Conservation (phyloP, 2,797 vertebrate species). For the Selene dorsalis region DNA sequence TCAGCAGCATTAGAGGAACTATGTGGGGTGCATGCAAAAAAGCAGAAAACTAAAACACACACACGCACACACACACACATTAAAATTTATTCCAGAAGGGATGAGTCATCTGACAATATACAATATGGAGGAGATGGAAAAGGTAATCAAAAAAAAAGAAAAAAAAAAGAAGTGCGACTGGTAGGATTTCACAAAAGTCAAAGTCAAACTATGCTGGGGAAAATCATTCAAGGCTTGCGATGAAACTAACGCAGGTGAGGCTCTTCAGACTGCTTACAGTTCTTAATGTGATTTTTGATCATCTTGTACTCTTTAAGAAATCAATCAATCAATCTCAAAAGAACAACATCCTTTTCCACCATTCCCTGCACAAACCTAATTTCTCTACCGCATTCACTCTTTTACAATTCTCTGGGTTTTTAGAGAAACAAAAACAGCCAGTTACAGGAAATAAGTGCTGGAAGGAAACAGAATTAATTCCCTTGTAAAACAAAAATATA, state of each 20-base stretch:
- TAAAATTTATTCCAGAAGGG: constrained; percentile 24
- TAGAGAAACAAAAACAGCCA: not conserved
- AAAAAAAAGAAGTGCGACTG: constrained; percentile 39
- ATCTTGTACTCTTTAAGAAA: not conserved
- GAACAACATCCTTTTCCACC: not conserved
- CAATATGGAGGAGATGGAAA: constrained; percentile 4
- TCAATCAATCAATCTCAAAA: constrained; percentile 3
- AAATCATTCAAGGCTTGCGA: not conserved
- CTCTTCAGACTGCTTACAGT: not conserved
- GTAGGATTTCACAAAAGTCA: constrained; percentile 7
- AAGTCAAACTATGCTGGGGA: constrained; percentile 4
- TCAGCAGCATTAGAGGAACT: constrained; percentile 22
- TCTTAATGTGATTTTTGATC: constrained; percentile 12
- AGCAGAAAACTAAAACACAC: not conserved
- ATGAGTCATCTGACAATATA: not conserved
- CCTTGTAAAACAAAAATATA: not conserved
- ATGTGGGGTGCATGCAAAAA: constrained; percentile 40
- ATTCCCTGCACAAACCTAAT: not conserved
- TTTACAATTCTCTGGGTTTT: not conserved
- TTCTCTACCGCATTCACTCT: not conserved
- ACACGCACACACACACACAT: not conserved
- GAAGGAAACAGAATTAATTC: not conserved
- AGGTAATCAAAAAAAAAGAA: constrained; percentile 45
- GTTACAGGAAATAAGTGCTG: not conserved
- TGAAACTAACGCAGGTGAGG: not conserved